phyloP scores from a whole-genome alignment of 2,888 invertebrate genomes.

The Sipunculus nudus region DNA sequence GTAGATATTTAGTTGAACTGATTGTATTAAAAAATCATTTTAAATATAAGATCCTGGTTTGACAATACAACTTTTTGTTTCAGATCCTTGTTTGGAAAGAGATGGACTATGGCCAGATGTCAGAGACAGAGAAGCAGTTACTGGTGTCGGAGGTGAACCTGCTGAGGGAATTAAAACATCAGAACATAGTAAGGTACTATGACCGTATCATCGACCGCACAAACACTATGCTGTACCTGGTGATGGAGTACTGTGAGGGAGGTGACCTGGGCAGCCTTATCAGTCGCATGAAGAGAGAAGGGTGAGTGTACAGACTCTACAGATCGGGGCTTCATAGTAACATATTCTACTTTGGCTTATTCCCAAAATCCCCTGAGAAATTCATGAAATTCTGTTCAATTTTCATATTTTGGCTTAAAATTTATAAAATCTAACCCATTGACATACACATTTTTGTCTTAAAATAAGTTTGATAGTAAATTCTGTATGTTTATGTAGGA shows the following conservation, averaged over 20 bases:
- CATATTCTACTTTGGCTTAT: not conserved
- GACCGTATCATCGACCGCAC: conserved; percentile 72
- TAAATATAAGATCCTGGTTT: too few species aligned
- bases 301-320: conserved; percentile 52
- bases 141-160: conserved; percentile 72
- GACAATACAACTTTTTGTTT: too few species aligned
- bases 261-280: conserved; percentile 73
- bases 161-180: conserved; percentile 70
- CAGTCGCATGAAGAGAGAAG: conserved; percentile 67
- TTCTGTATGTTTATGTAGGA: too few species aligned
- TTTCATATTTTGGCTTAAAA: not conserved
- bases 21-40: too few species aligned
- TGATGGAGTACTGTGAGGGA: conserved; percentile 74
- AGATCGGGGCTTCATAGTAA: not conserved
- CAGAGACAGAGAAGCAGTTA: conserved; percentile 71
- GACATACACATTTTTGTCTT: too few species aligned
- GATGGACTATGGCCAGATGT: conserved; percentile 71
- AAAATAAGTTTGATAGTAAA: too few species aligned
- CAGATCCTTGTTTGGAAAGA: conserved; percentile 73
- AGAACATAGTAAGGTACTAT: conserved; percentile 72
- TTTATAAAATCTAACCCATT: too few species aligned
- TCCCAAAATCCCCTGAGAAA: too few species aligned
- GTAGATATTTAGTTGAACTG: too few species aligned
- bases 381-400: not conserved
- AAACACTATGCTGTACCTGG: conserved; percentile 72